phyloP scores from a whole-genome alignment of 1,140 invertebrate genomes.

The Lasioglossum baleicum region DNA sequence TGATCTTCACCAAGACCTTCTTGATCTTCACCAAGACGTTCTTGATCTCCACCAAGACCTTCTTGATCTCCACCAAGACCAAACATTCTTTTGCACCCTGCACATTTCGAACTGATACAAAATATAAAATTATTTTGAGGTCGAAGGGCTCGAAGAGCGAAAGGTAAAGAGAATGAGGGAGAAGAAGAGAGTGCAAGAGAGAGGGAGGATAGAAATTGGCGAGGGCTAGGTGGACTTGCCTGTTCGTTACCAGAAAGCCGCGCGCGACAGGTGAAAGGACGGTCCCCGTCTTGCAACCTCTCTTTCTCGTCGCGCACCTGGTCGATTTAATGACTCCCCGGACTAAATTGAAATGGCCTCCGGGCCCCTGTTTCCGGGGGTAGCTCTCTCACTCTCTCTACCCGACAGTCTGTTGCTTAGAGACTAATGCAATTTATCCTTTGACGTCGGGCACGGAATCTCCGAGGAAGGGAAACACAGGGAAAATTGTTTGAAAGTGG shows the following conservation, averaged over 20 bases:
- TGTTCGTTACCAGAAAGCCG: constrained; percentile 50
- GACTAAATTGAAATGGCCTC: constrained; percentile 49
- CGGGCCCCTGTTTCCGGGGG: constrained; percentile 32
- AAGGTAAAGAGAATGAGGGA: too few species aligned
- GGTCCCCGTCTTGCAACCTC: constrained; percentile 26
- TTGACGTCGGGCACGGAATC: constrained; percentile 3
- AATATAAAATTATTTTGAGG: constrained; percentile 15
- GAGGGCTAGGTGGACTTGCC: constrained; percentile 50
- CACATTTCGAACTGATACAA: too few species aligned
- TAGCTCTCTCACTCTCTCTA: not conserved
- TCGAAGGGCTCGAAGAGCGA: not conserved
- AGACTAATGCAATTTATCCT: not conserved
- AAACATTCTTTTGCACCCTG: too few species aligned
- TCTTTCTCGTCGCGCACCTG: constrained; percentile 43
- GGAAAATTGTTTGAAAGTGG: not conserved
- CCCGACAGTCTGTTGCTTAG: not conserved
- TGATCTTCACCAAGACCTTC: too few species aligned
- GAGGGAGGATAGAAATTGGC: constrained; percentile 65
- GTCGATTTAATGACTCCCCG: constrained; percentile 57
- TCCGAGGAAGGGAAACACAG: not conserved
- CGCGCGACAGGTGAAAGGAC: constrained; percentile 58
- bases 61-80: too few species aligned
- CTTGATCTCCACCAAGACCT: too few species aligned
- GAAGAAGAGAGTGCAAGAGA: too few species aligned
- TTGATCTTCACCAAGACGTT: too few species aligned